Conservation (phyloP, 2,888 invertebrate genomes). For the Zygogramma bicolorata region DNA sequence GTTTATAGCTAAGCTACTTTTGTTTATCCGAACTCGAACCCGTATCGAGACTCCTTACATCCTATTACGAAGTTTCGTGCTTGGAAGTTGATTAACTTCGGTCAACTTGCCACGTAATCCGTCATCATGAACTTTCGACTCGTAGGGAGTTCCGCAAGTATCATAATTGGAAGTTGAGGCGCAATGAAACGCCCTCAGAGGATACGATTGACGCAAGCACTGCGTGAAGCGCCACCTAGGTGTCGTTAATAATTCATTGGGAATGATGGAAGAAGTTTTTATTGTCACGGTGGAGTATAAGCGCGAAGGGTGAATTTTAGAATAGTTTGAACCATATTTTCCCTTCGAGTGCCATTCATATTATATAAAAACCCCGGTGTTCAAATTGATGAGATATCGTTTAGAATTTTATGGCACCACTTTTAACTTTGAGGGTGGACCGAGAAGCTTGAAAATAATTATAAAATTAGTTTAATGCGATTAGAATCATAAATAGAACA, state of each 20-base stretch:
- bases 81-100: slow-evolving; percentile 5
- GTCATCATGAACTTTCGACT: not conserved
- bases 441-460: too few relatives aligned
- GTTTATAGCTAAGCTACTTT: too few relatives aligned
- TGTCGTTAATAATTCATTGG: not conserved
- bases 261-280: not conserved
- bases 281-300: not conserved
- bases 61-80: not conserved
- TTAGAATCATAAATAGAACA: too few relatives aligned
- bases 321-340: not conserved
- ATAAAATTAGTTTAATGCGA: too few relatives aligned
- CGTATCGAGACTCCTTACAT: not conserved
- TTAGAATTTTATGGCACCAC: too few relatives aligned
- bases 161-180: not conserved
- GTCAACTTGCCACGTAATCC: not conserved
- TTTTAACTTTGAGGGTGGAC: too few relatives aligned
- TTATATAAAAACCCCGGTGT: too few relatives aligned
- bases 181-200: not conserved
- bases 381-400: too few relatives aligned
- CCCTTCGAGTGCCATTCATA: not conserved
- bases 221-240: not conserved
- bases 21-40: too few relatives aligned
- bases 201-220: not conserved
- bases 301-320: not conserved
- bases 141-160: not conserved